A percentile compares a stretch with the other conserved stretches of the same genome.
These are phyloP conservation scores for Poecilia gillii DNA, from an alignment of 2,797 vertebrate species.

Conservation along the genomic window DNA sequence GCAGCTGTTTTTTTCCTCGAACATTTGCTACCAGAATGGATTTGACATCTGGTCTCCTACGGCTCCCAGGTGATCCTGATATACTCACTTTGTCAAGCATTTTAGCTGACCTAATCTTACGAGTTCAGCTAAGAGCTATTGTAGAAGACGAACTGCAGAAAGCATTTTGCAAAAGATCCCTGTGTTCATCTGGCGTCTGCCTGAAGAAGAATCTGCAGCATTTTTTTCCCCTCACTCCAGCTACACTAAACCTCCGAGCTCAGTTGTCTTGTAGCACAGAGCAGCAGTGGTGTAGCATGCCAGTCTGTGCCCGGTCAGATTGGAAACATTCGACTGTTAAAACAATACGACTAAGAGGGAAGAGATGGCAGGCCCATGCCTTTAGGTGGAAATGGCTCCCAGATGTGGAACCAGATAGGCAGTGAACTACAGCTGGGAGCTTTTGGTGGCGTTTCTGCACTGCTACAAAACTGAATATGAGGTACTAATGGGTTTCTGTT, in stretches of 20 bases:
- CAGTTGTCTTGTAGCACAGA: constrained; percentile 19
- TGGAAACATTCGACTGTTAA: constrained; percentile 78
- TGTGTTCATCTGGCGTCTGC: constrained; percentile 60
- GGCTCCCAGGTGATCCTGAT: constrained; percentile 32
- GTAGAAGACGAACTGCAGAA: constrained; percentile 41
- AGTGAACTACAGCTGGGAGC: constrained; percentile 36
- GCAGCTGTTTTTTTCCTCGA: constrained; percentile 10
- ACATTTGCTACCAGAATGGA: constrained; percentile 23
- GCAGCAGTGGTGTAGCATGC: constrained; percentile 57
- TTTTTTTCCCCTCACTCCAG: constrained; percentile 22
- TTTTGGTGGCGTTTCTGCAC: constrained; percentile 31
- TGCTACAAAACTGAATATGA: constrained; percentile 29
- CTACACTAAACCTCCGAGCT: constrained; percentile 23
- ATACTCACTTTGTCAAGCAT: constrained; percentile 50
- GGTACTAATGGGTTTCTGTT: constrained; percentile 22
- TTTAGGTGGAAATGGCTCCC: constrained; percentile 75
- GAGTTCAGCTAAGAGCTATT: neutral
- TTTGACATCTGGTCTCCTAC: constrained; percentile 20
- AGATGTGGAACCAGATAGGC: constrained; percentile 72
- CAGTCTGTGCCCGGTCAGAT: constrained; percentile 68
- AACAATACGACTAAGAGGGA: constrained; percentile 73
- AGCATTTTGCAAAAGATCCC: constrained; percentile 45
- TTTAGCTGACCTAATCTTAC: constrained; percentile 46
- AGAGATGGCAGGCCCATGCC: constrained; percentile 64
- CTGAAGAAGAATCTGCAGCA: constrained; percentile 21